A percentile compares a stretch with the other conserved stretches of the same genome.
Conservation (phyloP, 2,113 vertebrate genomes). For the Grammomys surdaster region DNA sequence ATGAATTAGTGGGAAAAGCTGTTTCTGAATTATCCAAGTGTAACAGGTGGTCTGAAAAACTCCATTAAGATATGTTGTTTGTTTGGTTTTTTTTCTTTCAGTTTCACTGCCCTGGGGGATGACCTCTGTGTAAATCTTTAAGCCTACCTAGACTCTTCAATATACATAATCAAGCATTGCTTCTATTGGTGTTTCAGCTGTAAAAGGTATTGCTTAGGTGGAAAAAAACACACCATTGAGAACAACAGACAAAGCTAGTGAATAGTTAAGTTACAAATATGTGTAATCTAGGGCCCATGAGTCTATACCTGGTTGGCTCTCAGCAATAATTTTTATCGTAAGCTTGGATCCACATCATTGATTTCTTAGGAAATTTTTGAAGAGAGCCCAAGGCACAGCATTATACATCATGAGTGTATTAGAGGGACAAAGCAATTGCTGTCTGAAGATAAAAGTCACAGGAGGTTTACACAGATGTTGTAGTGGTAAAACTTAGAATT, state of each 20-base stretch:
- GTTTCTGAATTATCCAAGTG: constrained; percentile 68
- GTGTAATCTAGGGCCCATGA: neutral
- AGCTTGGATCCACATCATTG: constrained; percentile 7
- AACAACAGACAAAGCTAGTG: neutral
- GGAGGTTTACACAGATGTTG: neutral
- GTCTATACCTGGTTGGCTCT: neutral
- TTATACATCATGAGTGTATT: neutral
- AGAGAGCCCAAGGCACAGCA: constrained; percentile 23
- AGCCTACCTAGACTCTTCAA: constrained; percentile 3
- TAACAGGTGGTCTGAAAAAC: constrained; percentile 67
- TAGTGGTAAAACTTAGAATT: neutral
- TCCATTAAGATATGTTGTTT: constrained; percentile 3
- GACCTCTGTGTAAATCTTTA: constrained; percentile 37
- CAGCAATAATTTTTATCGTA: neutral
- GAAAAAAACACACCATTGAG: neutral
- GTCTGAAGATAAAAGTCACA: constrained; percentile 23
- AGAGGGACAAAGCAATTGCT: constrained; percentile 11
- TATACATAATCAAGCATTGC: constrained; percentile 11
- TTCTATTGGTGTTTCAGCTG: constrained; percentile 19
- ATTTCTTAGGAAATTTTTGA: constrained; percentile 47
- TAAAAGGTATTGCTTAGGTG: neutral
- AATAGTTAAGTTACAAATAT: neutral
- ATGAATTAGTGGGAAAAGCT: constrained; percentile 74
- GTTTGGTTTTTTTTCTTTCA: neutral
- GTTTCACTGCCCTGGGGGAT: neutral